These are phyloP conservation scores for Ictidomys tridecemlineatus DNA, from an alignment of 2,113 vertebrate species.

Conservation along the genomic window DNA sequence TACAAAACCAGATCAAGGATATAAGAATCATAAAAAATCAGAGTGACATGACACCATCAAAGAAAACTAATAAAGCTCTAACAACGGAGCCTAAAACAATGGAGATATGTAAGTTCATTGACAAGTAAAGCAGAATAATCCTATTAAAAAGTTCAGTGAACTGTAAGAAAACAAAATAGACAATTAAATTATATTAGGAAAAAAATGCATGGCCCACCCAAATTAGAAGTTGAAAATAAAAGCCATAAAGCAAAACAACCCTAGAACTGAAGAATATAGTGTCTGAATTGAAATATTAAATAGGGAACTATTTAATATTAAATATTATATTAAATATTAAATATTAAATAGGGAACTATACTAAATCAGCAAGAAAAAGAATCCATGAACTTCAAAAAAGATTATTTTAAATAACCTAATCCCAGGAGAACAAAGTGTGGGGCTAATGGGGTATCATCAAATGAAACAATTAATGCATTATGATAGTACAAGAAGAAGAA, in stretches of 20 bases:
- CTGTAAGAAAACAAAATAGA: neutral
- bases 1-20: neutral
- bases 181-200: neutral
- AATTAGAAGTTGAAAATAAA: neutral
- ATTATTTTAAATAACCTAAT: neutral
- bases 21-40: neutral
- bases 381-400: neutral
- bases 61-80: neutral
- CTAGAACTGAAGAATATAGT: neutral
- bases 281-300: neutral
- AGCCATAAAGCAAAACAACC: neutral
- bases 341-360: neutral
- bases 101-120: neutral
- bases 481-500: neutral
- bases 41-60: neutral
- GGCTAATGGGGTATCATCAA: neutral
- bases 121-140: neutral
- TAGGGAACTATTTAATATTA: too few species aligned
- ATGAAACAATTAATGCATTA: neutral
- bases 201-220: neutral
- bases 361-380: neutral
- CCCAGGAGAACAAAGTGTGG: neutral
- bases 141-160: neutral
- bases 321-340: too few species aligned
- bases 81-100: neutral